These are phyloP conservation scores for Lanistes nyassanus DNA, from an alignment of 1,140 invertebrate genomes.

Conservation along the genomic window DNA sequence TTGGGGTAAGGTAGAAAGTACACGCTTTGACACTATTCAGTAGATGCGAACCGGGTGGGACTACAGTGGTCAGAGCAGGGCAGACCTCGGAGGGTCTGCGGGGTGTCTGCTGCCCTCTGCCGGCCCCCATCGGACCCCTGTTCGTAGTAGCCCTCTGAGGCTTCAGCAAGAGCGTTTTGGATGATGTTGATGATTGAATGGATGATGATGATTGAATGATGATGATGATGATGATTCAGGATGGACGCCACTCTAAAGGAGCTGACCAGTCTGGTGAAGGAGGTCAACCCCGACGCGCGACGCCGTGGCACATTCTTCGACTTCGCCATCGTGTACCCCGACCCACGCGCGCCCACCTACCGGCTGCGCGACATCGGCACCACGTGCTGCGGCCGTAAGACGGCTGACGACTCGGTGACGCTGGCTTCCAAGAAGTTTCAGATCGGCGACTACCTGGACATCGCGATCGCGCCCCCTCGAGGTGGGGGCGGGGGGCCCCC, in stretches of 20 bases:
- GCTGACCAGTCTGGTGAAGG: constrained; percentile 93
- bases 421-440: constrained; percentile 64
- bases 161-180: no score
- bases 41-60: no score
- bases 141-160: no score
- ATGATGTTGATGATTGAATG: no score
- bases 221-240: constrained; percentile 64
- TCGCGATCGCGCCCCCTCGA: constrained; percentile 89
- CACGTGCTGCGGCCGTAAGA: constrained; percentile 87
- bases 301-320: constrained; percentile 98
- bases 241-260: constrained; percentile 97
- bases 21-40: no score
- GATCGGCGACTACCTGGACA: constrained; percentile 94
- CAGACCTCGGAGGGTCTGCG: no score
- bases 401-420: constrained; percentile 73
- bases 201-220: background rate
- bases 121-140: no score
- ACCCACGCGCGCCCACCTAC: constrained; percentile 83
- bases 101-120: no score
- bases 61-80: no score
- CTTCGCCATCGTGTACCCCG: constrained; percentile 95
- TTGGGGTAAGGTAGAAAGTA: no score
- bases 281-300: constrained; percentile 96
- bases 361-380: constrained; percentile 92
- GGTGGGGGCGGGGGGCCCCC: constrained; percentile 29